phyloP scores from a whole-genome alignment of 2,113 vertebrate species.

The Pagrus major region DNA sequence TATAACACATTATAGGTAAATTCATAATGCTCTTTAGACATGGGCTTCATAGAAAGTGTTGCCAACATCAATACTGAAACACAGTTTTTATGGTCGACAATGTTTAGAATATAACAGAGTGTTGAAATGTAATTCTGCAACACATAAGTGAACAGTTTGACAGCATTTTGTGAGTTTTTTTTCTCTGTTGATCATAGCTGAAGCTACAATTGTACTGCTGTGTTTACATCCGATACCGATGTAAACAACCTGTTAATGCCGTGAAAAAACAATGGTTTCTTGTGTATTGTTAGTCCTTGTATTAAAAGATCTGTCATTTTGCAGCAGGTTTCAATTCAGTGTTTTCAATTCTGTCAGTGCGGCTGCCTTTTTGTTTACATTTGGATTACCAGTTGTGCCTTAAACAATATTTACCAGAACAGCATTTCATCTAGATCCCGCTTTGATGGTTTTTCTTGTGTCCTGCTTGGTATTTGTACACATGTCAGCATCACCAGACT shows the following conservation, averaged over 20 bases:
- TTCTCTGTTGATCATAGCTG: background rate
- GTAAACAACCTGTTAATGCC: background rate
- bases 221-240: background rate
- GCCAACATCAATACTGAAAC: too few species aligned
- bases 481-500: constrained; percentile 15
- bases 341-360: background rate
- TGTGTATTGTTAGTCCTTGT: background rate
- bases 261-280: background rate
- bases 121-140: background rate
- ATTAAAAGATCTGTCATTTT: background rate
- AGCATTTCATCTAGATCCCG: background rate
- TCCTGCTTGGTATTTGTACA: constrained; percentile 2
- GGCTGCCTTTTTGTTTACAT: background rate
- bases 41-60: too few species aligned
- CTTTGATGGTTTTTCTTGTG: background rate
- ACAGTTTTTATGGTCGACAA: background rate
- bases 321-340: background rate
- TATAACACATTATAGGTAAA: too few species aligned
- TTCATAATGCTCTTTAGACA: too few species aligned
- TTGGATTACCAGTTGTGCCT: background rate
- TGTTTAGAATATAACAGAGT: background rate
- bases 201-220: background rate
- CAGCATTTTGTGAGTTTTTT: background rate
- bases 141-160: background rate
- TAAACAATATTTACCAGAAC: constrained; percentile 3